phyloP scores from a whole-genome alignment of 2,888 invertebrate genomes.

The Philhelius pedissequus region DNA sequence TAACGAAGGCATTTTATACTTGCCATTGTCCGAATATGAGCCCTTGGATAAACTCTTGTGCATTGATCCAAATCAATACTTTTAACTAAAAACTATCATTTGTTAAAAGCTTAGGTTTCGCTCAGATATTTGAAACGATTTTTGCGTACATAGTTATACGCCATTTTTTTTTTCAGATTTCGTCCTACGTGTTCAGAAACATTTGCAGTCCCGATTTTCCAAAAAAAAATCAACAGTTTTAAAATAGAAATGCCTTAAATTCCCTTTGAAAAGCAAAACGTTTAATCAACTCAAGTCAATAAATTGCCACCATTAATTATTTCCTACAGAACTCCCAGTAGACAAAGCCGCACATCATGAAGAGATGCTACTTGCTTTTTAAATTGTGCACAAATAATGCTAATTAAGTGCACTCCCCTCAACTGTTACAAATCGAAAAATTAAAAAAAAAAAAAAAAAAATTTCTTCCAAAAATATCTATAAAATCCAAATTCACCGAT shows the following conservation, averaged over 20 bases:
- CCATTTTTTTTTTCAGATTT: too few species aligned
- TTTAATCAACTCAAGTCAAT: neutral
- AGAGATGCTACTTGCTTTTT: neutral
- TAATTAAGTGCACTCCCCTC: constrained; percentile 12
- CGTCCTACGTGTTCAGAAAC: too few species aligned
- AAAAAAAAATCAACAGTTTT: neutral
- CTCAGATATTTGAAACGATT: too few species aligned
- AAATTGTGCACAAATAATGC: constrained; percentile 21
- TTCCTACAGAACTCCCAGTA: neutral
- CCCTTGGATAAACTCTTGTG: too few species aligned
- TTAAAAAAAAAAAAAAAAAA: neutral
- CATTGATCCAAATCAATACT: too few species aligned
- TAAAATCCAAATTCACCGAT: neutral
- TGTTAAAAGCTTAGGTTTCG: too few species aligned
- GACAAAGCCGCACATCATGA: neutral
- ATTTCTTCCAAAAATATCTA: neutral
- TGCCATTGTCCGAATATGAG: too few species aligned
- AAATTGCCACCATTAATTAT: neutral
- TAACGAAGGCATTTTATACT: too few species aligned
- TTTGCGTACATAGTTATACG: too few species aligned
- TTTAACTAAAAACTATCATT: too few species aligned
- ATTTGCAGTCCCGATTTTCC: too few species aligned
- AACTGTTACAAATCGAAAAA: constrained; percentile 5
- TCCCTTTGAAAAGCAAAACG: neutral
- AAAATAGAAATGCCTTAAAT: too few species aligned